Evolutionary conservation across 2,797 vertebrate species (phyloP).

Genomic region (Oreortyx pictus): DNA sequence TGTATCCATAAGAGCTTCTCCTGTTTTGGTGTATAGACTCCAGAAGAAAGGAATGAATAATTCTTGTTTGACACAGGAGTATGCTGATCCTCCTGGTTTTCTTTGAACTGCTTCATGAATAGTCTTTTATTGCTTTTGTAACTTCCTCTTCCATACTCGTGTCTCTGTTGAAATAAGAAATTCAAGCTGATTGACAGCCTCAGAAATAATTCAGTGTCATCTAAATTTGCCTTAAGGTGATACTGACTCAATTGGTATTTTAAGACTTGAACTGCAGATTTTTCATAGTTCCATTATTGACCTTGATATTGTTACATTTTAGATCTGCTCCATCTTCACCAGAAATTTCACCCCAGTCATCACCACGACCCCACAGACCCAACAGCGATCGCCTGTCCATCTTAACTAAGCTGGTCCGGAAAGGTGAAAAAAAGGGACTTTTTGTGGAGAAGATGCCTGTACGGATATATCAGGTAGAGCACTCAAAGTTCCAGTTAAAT

Average conservation of each 20-base stretch:
- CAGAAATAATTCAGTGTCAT: not conserved
- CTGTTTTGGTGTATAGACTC: not conserved
- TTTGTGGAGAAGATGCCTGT: constrained; percentile 99
- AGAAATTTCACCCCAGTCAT: constrained; percentile 98
- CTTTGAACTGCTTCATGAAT: not conserved
- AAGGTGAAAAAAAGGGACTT: constrained; percentile 97
- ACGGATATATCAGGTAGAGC: constrained; percentile 93
- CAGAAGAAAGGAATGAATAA: not conserved
- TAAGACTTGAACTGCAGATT: not conserved
- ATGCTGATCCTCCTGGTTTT: not conserved
- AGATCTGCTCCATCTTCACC: constrained; percentile 98
- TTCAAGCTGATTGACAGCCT: not conserved
- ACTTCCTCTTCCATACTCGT: not conserved
- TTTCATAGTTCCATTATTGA: not conserved
- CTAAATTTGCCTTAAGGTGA: not conserved
- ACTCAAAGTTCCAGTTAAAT: not conserved
- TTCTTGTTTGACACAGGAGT: not conserved
- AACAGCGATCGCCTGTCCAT: constrained; percentile 97
- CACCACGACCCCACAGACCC: constrained; percentile 94
- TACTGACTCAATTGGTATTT: not conserved
- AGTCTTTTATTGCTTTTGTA: not conserved
- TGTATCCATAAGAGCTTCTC: not conserved
- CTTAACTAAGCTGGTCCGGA: constrained; percentile 94
- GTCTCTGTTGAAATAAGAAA: not conserved
- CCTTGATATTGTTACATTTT: constrained; percentile 1